These are phyloP conservation scores for Dreissena polymorpha DNA, from an alignment of 1,140 invertebrate genomes.

Conservation along the genomic window DNA sequence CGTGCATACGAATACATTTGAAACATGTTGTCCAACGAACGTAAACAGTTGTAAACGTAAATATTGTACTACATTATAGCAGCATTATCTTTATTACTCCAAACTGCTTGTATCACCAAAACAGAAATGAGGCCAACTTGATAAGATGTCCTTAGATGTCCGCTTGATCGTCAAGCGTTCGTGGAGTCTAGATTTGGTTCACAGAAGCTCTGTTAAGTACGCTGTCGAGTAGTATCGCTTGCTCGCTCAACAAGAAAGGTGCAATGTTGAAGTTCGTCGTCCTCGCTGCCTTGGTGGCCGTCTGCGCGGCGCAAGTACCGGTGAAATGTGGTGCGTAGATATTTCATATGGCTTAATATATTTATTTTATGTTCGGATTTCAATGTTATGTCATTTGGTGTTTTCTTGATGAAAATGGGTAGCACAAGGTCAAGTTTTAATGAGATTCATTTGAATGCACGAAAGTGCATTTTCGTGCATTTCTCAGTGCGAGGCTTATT, in stretches of 20 bases:
- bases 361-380: not conserved
- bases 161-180: not conserved
- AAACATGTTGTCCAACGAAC: no score
- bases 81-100: not conserved
- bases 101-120: not conserved
- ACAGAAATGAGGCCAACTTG: not conserved
- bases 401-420: not conserved
- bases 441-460: not conserved
- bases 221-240: not conserved
- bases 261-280: conserved; percentile 17
- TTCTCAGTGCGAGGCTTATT: no score
- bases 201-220: no score
- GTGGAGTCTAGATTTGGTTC: not conserved
- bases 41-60: no score
- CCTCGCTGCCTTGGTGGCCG: conserved; percentile 29
- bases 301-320: conserved; percentile 33
- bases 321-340: conserved; percentile 15
- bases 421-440: not conserved
- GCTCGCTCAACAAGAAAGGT: not conserved
- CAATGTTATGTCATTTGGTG: not conserved
- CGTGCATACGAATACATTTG: no score
- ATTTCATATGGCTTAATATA: not conserved
- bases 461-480: no score
- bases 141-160: not conserved
- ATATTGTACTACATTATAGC: no score